Percentiles rank a stretch among this genome's conserved stretches.
Conservation (phyloP, 2,113 vertebrate genomes). For the Peromyscus californicus region DNA sequence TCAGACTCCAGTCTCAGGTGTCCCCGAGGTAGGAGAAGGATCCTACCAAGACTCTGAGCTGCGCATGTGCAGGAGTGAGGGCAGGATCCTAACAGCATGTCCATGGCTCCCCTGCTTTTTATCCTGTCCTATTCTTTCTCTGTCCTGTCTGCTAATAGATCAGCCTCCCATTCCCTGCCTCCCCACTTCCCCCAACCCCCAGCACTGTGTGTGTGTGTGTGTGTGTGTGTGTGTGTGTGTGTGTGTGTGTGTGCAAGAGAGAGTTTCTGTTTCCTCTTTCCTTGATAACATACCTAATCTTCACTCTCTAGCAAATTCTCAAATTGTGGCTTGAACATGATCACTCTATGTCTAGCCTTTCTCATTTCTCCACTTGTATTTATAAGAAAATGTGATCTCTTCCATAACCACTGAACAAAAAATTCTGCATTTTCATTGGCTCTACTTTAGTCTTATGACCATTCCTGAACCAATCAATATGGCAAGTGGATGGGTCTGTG, state of each 20-base stretch:
- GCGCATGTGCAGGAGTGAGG: no score
- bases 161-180: not conserved
- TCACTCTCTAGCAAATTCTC: not conserved
- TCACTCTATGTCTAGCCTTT: not conserved
- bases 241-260: not conserved
- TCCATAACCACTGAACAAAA: not conserved
- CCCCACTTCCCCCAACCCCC: no score
- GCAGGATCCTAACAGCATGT: no score
- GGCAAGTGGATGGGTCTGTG: no score
- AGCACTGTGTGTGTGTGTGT: not conserved
- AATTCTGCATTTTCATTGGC: not conserved
- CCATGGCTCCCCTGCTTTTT: not conserved
- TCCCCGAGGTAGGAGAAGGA: no score
- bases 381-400: not conserved
- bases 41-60: no score
- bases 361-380: not conserved
- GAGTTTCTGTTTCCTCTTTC: not conserved
- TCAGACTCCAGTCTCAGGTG: no score
- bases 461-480: not conserved
- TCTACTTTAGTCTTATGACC: not conserved
- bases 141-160: not conserved
- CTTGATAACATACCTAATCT: not conserved
- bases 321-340: not conserved
- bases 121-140: not conserved
- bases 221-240: not conserved